Evolutionary conservation across 2,888 invertebrate species (phyloP).

Genomic region (Eupithecia insigniata): DNA sequence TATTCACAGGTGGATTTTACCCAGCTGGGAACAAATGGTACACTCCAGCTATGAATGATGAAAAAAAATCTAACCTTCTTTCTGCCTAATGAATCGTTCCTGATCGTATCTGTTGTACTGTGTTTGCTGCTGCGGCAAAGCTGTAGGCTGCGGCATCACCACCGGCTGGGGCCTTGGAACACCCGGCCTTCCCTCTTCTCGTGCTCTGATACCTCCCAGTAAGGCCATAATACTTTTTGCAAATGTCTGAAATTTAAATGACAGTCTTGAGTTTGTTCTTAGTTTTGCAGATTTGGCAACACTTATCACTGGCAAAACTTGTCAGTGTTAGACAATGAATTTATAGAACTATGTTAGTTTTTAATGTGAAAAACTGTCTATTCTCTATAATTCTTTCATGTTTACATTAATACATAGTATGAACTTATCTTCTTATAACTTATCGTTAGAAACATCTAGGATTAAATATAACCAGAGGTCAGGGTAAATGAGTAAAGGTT

Average conservation of each 20-base stretch:
- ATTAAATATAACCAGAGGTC: neutral
- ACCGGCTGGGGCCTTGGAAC: conserved; percentile 82
- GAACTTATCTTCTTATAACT: no score
- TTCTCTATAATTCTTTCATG: no score
- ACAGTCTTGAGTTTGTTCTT: neutral
- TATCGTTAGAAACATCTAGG: neutral
- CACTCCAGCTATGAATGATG: neutral
- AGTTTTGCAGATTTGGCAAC: neutral
- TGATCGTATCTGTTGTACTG: conserved; percentile 99
- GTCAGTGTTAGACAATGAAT: no score
- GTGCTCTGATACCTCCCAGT: conserved; percentile 94
- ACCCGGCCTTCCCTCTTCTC: conserved; percentile 92
- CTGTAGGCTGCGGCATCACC: conserved; percentile 86
- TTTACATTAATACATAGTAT: no score
- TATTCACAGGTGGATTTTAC: neutral
- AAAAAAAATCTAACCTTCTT: conserved; percentile 87
- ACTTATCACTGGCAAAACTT: no score
- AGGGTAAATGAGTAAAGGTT: neutral
- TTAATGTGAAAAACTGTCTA: no score
- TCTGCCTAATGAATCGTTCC: conserved; percentile 96
- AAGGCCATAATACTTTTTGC: conserved; percentile 96
- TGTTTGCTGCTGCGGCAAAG: conserved; percentile 87
- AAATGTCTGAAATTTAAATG: conserved; percentile 87
- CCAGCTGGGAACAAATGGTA: neutral
- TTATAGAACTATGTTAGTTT: no score